phyloP scores from a whole-genome alignment of 1,140 invertebrate genomes.

The Bombus confusus region DNA sequence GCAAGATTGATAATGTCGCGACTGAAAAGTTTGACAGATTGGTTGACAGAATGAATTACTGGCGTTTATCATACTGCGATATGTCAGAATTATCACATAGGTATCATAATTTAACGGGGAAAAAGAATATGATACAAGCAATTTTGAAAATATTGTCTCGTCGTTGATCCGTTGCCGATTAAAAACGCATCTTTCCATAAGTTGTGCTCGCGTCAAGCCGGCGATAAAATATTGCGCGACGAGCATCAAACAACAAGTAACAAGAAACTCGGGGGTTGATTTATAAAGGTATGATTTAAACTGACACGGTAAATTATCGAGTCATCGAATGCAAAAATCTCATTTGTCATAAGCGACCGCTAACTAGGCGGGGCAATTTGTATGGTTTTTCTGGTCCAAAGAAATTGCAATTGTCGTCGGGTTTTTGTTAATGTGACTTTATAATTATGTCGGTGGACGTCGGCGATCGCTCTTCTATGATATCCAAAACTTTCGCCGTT shows the following conservation, averaged over 20 bases:
- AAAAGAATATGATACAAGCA: not conserved
- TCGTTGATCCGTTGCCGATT: not conserved
- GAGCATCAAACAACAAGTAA: constrained; percentile 19
- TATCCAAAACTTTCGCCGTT: too few relatives aligned
- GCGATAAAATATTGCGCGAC: constrained; percentile 4
- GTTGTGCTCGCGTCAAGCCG: not conserved
- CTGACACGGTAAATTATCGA: constrained; percentile 28
- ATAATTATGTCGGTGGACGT: not conserved
- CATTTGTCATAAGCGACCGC: constrained; percentile 15
- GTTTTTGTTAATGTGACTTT: not conserved
- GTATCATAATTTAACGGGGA: not conserved
- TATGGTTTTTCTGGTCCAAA: not conserved
- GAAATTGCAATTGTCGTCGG: constrained; percentile 6
- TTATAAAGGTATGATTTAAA: constrained; percentile 33
- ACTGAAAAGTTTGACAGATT: not conserved
- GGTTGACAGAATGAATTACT: not conserved
- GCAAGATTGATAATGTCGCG: too few relatives aligned
- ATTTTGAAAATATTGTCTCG: not conserved
- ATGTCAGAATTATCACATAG: not conserved
- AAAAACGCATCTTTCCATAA: not conserved
- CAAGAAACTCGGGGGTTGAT: constrained; percentile 10
- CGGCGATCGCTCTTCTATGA: too few relatives aligned
- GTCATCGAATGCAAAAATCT: constrained; percentile 29
- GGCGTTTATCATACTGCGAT: not conserved
- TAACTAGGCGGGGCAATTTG: constrained; percentile 8